These are phyloP conservation scores for Babyrousa celebensis DNA, from an alignment of 2,797 vertebrate species.

Conservation along the genomic window DNA sequence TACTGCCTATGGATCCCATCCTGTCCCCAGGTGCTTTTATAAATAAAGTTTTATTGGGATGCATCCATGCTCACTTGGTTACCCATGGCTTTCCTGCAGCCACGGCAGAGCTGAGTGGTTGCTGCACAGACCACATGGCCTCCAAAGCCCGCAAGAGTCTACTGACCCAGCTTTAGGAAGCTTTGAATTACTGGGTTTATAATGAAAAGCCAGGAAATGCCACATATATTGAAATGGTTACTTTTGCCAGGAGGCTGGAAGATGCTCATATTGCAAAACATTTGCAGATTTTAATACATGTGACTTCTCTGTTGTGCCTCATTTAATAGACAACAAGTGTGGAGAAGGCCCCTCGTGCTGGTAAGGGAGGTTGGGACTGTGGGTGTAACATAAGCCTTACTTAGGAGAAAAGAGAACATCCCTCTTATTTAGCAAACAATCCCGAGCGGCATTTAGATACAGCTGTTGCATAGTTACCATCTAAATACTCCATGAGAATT, in stretches of 20 bases:
- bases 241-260: background rate
- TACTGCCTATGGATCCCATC: background rate
- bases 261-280: background rate
- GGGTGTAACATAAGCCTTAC: background rate
- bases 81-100: background rate
- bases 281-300: background rate
- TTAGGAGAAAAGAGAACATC: background rate
- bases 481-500: background rate
- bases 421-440: background rate
- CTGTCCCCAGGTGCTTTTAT: background rate
- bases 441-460: background rate
- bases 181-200: conserved; percentile 36
- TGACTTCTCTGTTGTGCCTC: background rate
- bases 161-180: background rate
- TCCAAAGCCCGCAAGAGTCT: background rate
- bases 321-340: background rate
- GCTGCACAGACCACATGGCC: background rate
- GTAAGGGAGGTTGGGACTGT: background rate
- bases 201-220: background rate
- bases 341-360: background rate
- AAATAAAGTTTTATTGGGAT: conserved; percentile 2
- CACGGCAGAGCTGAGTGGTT: background rate
- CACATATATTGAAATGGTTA: background rate
- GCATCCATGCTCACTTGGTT: too few relatives aligned
- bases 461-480: background rate